A percentile compares a stretch with the other conserved stretches of the same genome.
These are phyloP conservation scores for Ictalurus punctatus DNA, from an alignment of 2,113 vertebrate genomes.

Conservation along the genomic window DNA sequence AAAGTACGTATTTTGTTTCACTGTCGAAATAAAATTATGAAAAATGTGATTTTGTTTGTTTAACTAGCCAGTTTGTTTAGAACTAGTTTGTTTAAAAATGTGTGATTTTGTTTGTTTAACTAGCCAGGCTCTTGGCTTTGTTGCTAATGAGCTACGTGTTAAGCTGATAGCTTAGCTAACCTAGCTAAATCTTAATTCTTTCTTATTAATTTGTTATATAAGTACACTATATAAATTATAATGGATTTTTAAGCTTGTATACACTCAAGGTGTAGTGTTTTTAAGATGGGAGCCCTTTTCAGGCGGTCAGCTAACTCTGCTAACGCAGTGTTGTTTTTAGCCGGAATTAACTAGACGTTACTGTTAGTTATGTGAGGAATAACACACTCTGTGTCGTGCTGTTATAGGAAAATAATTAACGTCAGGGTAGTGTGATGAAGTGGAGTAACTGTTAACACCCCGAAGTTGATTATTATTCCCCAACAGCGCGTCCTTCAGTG, in stretches of 20 bases:
- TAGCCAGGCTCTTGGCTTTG: background rate
- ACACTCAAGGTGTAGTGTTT: background rate
- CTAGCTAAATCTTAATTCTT: background rate
- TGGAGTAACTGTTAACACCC: background rate
- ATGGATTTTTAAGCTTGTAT: background rate
- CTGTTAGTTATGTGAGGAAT: background rate
- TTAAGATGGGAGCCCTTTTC: background rate
- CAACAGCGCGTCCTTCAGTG: no score
- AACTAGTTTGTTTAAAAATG: no score
- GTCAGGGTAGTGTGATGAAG: background rate
- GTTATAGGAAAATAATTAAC: background rate
- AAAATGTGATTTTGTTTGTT: background rate
- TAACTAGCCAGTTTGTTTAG: background rate
- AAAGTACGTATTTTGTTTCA: slow-evolving; percentile 63
- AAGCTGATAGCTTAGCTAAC: background rate
- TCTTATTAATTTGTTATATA: background rate
- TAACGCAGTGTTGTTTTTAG: background rate
- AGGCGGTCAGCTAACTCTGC: background rate
- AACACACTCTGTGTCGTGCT: background rate
- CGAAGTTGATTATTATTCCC: no score
- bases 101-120: background rate
- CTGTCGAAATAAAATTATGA: background rate
- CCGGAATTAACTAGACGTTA: background rate
- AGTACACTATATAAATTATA: no score
- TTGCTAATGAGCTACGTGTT: background rate